A percentile compares a stretch with the other conserved stretches of the same genome.
phyloP scores from a whole-genome alignment of 37 sponge, comb jelly and placozoan genomes.

The Eunapius fragilis region DNA sequence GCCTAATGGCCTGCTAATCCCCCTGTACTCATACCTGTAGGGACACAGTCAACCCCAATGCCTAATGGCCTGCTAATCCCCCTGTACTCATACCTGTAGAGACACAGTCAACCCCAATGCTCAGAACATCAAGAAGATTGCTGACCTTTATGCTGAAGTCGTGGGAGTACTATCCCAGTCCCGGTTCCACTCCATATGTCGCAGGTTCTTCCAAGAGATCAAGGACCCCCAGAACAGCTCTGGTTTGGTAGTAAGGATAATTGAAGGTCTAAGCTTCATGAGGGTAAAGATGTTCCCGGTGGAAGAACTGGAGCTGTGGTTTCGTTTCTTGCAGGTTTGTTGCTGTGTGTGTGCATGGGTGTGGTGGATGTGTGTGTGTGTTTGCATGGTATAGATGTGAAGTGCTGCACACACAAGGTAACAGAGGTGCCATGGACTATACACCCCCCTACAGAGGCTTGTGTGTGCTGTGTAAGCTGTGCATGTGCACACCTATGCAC shows the following conservation, averaged over 20 bases:
- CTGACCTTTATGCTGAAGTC: slow-evolving; percentile 97
- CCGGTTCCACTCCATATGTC: slow-evolving; percentile 82
- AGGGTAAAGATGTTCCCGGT: slow-evolving; percentile 97
- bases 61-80: no score
- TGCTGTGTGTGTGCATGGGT: no score
- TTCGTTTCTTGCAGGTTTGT: slow-evolving; percentile 90
- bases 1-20: no score
- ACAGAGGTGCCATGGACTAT: no score
- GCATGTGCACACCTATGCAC: background rate
- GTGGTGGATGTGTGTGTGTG: background rate
- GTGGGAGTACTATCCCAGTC: slow-evolving; percentile 95
- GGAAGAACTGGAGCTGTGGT: slow-evolving; percentile 95
- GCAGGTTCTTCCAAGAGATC: slow-evolving; percentile 83
- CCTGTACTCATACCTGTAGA: background rate
- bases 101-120: slow-evolving; percentile 71
- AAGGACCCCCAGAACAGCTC: slow-evolving; percentile 56
- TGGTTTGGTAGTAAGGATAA: slow-evolving; percentile 73
- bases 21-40: no score
- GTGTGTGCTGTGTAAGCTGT: background rate
- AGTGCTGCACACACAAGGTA: background rate
- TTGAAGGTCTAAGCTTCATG: slow-evolving; percentile 93
- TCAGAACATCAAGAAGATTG: slow-evolving; percentile 85
- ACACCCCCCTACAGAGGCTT: no score
- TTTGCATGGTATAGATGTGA: background rate
- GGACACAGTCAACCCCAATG: no score